Evolutionary conservation across 2,113 vertebrate genomes (phyloP).

Genomic region (Carassius auratus): DNA sequence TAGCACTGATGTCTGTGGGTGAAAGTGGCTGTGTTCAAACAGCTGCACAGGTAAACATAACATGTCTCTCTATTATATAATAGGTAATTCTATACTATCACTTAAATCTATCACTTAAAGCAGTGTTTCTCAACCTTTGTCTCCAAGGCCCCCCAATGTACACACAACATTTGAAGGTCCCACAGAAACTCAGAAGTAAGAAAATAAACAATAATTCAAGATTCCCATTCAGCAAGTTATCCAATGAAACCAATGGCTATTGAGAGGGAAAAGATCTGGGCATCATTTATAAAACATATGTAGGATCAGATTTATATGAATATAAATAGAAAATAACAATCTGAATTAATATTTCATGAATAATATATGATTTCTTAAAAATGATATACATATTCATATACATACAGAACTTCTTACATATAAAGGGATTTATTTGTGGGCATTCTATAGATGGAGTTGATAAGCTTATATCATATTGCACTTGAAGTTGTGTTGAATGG

Average conservation of each 20-base stretch:
- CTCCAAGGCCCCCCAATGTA: neutral
- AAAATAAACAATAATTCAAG: neutral
- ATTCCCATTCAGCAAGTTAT: neutral
- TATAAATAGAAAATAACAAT: neutral
- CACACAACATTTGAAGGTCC: neutral
- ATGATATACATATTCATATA: too few relatives aligned
- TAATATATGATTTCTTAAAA: too few relatives aligned
- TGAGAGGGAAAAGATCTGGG: neutral
- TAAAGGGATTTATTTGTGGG: too few relatives aligned
- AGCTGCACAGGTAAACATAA: neutral
- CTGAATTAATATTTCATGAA: neutral
- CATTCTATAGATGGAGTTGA: too few relatives aligned
- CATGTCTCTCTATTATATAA: neutral
- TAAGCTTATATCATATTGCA: neutral
- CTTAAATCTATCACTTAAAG: neutral
- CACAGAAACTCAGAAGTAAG: neutral
- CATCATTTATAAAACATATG: neutral
- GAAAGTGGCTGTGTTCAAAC: neutral
- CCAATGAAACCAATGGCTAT: neutral
- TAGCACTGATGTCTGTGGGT: constrained; percentile 6
- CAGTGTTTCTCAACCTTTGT: neutral
- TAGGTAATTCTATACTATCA: neutral
- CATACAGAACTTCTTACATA: too few relatives aligned
- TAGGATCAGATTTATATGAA: neutral
- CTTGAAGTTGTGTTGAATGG: too few relatives aligned